phyloP scores from a whole-genome alignment of 2,888 invertebrate species.

The Aproaerema taeniolella region DNA sequence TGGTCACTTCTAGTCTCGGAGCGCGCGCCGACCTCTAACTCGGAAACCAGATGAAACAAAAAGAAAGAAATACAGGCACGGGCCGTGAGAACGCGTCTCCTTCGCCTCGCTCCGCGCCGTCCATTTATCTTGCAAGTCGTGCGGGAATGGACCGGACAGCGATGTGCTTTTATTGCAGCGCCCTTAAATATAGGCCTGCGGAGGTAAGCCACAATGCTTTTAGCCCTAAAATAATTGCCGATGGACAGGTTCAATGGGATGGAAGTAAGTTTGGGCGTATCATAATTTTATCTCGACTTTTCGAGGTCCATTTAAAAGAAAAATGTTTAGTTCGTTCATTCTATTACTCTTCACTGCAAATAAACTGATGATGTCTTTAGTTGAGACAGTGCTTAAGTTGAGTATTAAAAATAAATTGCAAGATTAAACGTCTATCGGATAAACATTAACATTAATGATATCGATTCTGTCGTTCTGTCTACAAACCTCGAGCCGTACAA shows the following conservation, averaged over 20 bases:
- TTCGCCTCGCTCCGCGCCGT: constrained; percentile 48
- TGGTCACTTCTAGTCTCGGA: constrained; percentile 60
- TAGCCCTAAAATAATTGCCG: constrained; percentile 54
- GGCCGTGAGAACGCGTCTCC: constrained; percentile 75
- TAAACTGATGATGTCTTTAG: too few species aligned
- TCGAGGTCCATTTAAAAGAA: too few species aligned
- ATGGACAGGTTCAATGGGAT: constrained; percentile 37
- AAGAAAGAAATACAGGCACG: constrained; percentile 65
- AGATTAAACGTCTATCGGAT: background rate
- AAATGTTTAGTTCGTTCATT: too few species aligned
- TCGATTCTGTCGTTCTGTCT: background rate
- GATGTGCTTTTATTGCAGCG: constrained; percentile 73
- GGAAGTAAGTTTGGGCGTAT: constrained; percentile 4
- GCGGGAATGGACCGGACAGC: constrained; percentile 68
- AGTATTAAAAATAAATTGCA: too few species aligned
- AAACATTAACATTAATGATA: background rate
- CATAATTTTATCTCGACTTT: background rate
- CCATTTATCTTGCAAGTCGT: constrained; percentile 76
- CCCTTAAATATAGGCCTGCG: constrained; percentile 71
- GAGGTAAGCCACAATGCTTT: constrained; percentile 56
- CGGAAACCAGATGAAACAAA: constrained; percentile 68
- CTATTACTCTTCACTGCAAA: too few species aligned
- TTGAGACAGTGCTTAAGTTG: too few species aligned
- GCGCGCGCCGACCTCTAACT: constrained; percentile 67
- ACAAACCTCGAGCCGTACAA: background rate